phyloP scores from a whole-genome alignment of 2,888 invertebrate species.

The Lypha dubia region DNA sequence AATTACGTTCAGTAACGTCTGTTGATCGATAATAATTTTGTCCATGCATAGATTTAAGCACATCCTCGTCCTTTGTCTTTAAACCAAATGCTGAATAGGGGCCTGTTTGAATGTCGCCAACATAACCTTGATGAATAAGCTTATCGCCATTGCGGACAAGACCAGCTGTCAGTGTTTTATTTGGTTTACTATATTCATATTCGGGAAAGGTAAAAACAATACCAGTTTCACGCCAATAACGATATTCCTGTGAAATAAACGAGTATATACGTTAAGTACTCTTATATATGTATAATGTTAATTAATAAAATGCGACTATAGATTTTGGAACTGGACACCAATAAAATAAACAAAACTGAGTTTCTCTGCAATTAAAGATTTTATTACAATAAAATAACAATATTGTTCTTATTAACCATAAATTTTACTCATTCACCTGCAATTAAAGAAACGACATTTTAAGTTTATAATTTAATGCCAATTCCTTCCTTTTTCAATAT shows the following conservation, averaged over 20 bases:
- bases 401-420: no score
- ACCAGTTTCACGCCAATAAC: constrained; percentile 92
- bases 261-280: no score
- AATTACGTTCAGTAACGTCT: constrained; percentile 89
- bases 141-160: constrained; percentile 88
- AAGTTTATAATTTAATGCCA: no score
- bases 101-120: constrained; percentile 92
- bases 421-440: no score
- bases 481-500: no score
- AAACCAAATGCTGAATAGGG: constrained; percentile 92
- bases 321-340: no score
- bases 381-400: no score
- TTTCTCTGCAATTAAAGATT: no score
- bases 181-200: constrained; percentile 92
- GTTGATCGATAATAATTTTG: constrained; percentile 88
- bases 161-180: constrained; percentile 90
- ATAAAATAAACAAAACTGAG: no score
- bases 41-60: constrained; percentile 88
- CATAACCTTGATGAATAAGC: constrained; percentile 89
- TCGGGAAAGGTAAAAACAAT: constrained; percentile 94
- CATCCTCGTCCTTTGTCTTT: constrained; percentile 87
- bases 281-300: no score
- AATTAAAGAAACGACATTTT: no score
- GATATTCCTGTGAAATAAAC: constrained; percentile 86
- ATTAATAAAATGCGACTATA: no score